Evolutionary conservation across 2,888 invertebrate species (phyloP).

Genomic region (Callyntrura sp.): DNA sequence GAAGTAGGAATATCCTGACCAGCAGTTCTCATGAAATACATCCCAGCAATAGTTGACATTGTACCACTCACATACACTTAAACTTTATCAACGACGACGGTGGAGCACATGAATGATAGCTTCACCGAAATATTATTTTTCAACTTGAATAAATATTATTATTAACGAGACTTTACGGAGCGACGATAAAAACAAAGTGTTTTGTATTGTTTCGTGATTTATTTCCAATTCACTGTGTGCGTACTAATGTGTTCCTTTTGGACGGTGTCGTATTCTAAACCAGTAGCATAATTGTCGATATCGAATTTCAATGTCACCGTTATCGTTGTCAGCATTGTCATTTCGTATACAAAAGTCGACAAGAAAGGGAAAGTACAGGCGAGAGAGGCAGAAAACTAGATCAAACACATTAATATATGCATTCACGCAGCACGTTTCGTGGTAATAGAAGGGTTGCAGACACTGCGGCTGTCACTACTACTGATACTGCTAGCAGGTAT

Average conservation of each 20-base stretch:
- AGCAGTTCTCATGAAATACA: conserved; percentile 83
- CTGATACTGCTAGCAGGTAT: conserved; percentile 60
- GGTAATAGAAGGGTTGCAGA: conserved; percentile 28
- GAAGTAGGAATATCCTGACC: conserved; percentile 82
- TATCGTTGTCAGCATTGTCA: conserved; percentile 70
- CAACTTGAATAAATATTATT: conserved; percentile 6
- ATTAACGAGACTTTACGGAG: background rate
- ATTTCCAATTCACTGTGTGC: background rate
- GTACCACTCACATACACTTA: conserved; percentile 41
- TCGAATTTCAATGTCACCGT: conserved; percentile 47
- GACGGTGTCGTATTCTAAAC: conserved; percentile 35
- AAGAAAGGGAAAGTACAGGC: conserved; percentile 51
- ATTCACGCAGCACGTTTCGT: conserved; percentile 40
- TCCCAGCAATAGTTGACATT: conserved; percentile 83
- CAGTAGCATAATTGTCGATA: conserved; percentile 40
- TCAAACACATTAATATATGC: conserved; percentile 38
- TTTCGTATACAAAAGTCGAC: conserved; percentile 41
- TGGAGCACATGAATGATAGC: background rate
- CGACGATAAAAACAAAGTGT: background rate
- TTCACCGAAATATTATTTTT: background rate
- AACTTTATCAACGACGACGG: conserved; percentile 16
- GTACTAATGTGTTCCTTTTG: background rate
- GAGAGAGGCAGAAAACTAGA: conserved; percentile 37
- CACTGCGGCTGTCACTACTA: background rate
- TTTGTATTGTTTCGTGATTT: conserved; percentile 37